phyloP scores from a whole-genome alignment of 2,113 vertebrate species.

The Danio rerio region DNA sequence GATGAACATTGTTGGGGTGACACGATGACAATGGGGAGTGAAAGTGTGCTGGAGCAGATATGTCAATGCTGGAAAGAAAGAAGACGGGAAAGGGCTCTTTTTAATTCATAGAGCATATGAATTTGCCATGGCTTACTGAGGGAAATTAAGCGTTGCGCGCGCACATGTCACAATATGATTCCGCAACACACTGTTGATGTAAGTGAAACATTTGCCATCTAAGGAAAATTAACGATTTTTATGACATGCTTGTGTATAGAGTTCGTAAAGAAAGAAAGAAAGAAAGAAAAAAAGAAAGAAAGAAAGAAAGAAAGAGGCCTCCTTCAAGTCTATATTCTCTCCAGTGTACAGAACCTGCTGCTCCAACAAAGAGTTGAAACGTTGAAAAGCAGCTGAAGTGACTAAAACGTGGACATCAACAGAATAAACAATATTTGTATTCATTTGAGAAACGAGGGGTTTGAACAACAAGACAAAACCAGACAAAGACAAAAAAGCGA shows the following conservation, averaged over 20 bases:
- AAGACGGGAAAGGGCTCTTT: constrained; percentile 67
- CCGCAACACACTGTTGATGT: neutral
- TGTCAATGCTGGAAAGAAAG: constrained; percentile 81
- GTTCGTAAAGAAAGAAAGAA: neutral
- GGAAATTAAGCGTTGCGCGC: constrained; percentile 1
- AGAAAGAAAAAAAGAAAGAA: constrained; percentile 44
- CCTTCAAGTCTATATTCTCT: constrained; percentile 75
- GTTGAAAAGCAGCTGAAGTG: constrained; percentile 86
- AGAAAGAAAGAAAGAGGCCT: constrained; percentile 65
- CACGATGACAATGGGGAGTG: constrained; percentile 84
- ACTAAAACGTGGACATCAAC: constrained; percentile 83
- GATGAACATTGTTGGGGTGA: constrained; percentile 89
- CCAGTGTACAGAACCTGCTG: constrained; percentile 91
- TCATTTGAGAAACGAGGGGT: constrained; percentile 83
- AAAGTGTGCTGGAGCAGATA: constrained; percentile 87
- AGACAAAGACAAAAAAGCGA: constrained; percentile 72
- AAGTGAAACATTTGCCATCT: constrained; percentile 14
- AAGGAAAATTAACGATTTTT: constrained; percentile 25
- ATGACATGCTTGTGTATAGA: constrained; percentile 16
- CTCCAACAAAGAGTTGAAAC: constrained; percentile 86
- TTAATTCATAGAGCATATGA: constrained; percentile 69
- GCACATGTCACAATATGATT: constrained; percentile 29
- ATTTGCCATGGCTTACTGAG: constrained; percentile 59
- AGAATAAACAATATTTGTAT: constrained; percentile 94
- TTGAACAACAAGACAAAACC: constrained; percentile 75